These are phyloP conservation scores for Noctua janthina DNA, from an alignment of 2,888 invertebrate genomes.

Conservation along the genomic window DNA sequence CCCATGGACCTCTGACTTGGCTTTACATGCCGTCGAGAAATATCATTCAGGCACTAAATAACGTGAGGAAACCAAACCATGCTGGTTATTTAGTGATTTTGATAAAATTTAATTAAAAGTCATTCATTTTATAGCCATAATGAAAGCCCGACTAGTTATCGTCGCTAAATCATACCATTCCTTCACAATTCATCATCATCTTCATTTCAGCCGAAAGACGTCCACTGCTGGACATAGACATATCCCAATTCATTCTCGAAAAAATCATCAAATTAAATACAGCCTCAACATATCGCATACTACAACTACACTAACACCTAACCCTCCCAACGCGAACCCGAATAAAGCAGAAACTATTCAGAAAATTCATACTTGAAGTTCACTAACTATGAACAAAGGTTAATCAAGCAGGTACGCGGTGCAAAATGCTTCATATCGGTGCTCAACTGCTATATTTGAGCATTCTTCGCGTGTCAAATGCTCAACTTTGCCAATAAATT, in stretches of 20 bases:
- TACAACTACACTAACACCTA: neutral
- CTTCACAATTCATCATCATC: neutral
- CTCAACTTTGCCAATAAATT: conserved; percentile 31
- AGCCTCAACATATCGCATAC: neutral
- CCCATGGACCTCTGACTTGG: too few species aligned
- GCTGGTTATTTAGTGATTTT: neutral
- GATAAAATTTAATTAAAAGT: neutral
- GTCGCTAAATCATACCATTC: neutral
- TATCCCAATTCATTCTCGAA: neutral
- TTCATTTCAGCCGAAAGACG: too few species aligned
- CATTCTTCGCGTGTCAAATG: conserved; percentile 37
- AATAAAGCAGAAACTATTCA: conserved; percentile 46
- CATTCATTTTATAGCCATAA: neutral
- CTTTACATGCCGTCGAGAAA: too few species aligned
- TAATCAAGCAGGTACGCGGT: conserved; percentile 51
- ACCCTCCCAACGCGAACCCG: neutral
- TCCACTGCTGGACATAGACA: too few species aligned
- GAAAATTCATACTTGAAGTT: conserved; percentile 45
- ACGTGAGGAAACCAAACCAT: too few species aligned
- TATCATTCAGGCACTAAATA: too few species aligned
- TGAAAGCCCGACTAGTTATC: neutral
- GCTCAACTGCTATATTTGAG: conserved; percentile 31
- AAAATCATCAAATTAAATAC: neutral
- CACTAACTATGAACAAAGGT: conserved; percentile 49
- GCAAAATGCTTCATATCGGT: conserved; percentile 41